phyloP scores from a whole-genome alignment of 2,797 vertebrate species.

The Catharus ustulatus region DNA sequence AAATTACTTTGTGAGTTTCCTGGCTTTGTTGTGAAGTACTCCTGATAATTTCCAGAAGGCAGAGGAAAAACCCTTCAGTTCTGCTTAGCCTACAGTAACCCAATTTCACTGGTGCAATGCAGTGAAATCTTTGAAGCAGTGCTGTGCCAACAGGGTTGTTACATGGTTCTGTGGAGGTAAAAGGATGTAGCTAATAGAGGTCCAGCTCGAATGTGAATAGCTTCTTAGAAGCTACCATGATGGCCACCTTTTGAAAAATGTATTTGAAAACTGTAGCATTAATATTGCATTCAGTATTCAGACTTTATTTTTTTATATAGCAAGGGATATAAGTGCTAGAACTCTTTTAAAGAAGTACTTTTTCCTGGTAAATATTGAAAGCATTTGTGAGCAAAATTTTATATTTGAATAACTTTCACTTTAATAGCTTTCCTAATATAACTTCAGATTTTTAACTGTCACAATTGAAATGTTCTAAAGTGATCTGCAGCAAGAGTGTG shows the following conservation, averaged over 20 bases:
- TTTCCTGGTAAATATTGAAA: background rate
- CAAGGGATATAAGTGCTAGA: background rate
- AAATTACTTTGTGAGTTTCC: background rate
- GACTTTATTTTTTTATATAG: background rate
- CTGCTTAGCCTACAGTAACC: constrained; percentile 4
- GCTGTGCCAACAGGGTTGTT: background rate
- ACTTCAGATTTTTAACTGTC: background rate
- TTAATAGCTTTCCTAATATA: background rate
- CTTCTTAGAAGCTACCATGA: background rate
- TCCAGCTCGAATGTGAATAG: background rate
- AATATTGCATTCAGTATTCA: background rate
- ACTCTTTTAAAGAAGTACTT: background rate
- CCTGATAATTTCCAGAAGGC: background rate
- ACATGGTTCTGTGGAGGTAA: background rate
- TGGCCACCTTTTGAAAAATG: background rate
- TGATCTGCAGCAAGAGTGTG: background rate
- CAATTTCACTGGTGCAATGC: constrained; percentile 32
- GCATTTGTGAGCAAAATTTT: background rate
- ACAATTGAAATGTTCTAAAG: background rate
- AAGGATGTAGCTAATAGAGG: background rate
- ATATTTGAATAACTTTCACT: background rate
- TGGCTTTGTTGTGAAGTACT: background rate
- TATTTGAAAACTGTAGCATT: background rate
- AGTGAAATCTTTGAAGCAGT: constrained; percentile 24
- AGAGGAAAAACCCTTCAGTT: background rate